Percentiles rank a stretch among this genome's conserved stretches.
Conservation (phyloP, 1,140 invertebrate species). For the Halictus rubicundus region DNA sequence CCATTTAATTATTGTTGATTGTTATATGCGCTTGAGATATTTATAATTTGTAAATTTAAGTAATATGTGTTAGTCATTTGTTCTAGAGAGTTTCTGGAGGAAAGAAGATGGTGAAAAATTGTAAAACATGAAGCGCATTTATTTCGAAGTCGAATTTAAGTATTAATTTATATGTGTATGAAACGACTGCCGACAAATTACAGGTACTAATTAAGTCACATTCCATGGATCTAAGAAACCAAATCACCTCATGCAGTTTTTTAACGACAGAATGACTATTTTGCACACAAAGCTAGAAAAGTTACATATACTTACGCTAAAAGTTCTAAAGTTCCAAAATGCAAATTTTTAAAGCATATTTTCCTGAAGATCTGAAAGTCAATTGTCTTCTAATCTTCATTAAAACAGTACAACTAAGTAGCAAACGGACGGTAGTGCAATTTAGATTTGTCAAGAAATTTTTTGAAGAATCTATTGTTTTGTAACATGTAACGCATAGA, state of each 20-base stretch:
- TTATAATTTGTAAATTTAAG: constrained; percentile 55
- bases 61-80: constrained; percentile 37
- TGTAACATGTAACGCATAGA: constrained; percentile 27
- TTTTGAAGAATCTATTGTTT: constrained; percentile 33
- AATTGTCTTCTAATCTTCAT: constrained; percentile 5
- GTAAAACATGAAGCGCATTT: constrained; percentile 6
- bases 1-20: constrained; percentile 67
- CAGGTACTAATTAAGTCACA: constrained; percentile 31
- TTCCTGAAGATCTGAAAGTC: constrained; percentile 23
- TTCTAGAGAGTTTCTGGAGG: constrained; percentile 17
- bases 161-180: constrained; percentile 23
- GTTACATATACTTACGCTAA: background rate
- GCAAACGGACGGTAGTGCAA: background rate
- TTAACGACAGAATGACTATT: constrained; percentile 15
- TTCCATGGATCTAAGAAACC: constrained; percentile 32
- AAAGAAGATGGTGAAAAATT: background rate
- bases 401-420: constrained; percentile 1
- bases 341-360: constrained; percentile 5
- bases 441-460: constrained; percentile 13
- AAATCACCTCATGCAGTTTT: constrained; percentile 11
- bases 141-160: background rate
- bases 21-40: constrained; percentile 60
- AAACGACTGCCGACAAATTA: constrained; percentile 7
- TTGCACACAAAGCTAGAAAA: constrained; percentile 5
- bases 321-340: constrained; percentile 5